Evolutionary conservation across 2,888 invertebrate genomes (phyloP), one percentile per base, ranked within the genome.

Genomic region (Amphipoea oculea): DNA sequence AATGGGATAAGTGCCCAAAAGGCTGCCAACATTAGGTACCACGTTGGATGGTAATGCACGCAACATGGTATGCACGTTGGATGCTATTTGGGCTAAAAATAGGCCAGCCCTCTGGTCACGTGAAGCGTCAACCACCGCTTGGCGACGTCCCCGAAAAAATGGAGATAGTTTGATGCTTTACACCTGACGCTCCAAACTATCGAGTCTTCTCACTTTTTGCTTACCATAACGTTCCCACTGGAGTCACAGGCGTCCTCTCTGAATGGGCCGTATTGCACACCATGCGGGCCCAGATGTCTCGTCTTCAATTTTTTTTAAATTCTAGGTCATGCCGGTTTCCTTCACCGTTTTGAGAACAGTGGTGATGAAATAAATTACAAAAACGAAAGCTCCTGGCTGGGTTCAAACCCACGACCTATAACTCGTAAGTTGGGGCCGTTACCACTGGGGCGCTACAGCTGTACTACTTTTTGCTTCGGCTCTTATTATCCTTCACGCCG

Each of bases 401-500:
- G 12, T 29, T n/a, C 5, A 4, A 29, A 60, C 9, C 23, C 23
- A 54, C n/a, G 23, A 23, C 23, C 57, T n/a, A n/a, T 1, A 57
- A 57, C 9, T 57, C 4, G 4, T 57, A 4, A 20, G 48, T 48
- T 4, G 14, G 17, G 51, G 0, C 54, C 54, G 23, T 23, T 54
- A 54, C 54, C 9, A 54, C 54, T 23, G 7, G 3, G 60, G 12
- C n/a, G 12, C n/a, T n/a, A 60, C 9, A 11, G 9, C 57, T 57
- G 1, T 45, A 45, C 45, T n/a, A 29, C 6, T 29, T 63, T 73
- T 42, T 63, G 9, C 20, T 4, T 42, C 5, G 11, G 23, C 70
- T 81, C 42, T 63, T 69, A 62, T 11, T 48, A 36, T 72, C 14
- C 12, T 78, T 65, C 6, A 60, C 23, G 14, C 72, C 36, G 60